Percentiles rank a stretch among this genome's conserved stretches.
Evolutionary conservation across 2,888 invertebrate genomes (phyloP).

Genomic region (Hipparchia sbordonii): DNA sequence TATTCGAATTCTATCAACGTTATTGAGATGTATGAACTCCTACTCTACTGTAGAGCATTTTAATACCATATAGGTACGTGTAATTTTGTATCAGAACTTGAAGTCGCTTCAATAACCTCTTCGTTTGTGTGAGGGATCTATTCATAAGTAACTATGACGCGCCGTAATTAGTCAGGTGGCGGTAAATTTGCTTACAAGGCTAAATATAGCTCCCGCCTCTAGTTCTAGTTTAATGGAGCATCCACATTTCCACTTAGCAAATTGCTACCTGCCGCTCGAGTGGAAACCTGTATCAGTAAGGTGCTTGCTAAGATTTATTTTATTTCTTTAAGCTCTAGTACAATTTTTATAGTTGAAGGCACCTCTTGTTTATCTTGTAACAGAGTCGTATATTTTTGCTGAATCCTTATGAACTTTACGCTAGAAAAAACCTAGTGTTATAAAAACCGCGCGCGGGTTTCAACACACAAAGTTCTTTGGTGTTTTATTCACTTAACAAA

Average conservation of each 20-base stretch:
- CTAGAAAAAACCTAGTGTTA: no score
- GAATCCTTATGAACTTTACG: no score
- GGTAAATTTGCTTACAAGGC: constrained; percentile 35
- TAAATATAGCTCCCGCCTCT: constrained; percentile 34
- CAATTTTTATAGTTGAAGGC: constrained; percentile 4
- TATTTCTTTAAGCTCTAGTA: constrained; percentile 9
- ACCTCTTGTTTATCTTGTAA: not conserved
- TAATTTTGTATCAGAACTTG: not conserved
- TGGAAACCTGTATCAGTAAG: constrained; percentile 16
- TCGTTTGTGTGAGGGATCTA: not conserved
- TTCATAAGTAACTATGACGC: constrained; percentile 1
- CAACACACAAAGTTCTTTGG: no score
- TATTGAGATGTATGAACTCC: no score
- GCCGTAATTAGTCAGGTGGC: constrained; percentile 36
- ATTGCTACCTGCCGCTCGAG: constrained; percentile 23
- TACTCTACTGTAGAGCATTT: no score
- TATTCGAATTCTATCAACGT: no score
- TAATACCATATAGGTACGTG: not conserved
- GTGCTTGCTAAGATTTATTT: constrained; percentile 22
- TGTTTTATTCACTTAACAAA: no score
- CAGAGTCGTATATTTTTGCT: no score
- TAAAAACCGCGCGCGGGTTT: no score
- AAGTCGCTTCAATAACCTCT: not conserved
- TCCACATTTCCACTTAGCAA: constrained; percentile 31
- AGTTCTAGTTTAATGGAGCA: constrained; percentile 29